phyloP scores from a whole-genome alignment of 2,888 invertebrate species.

The Plagodis pulveraria region DNA sequence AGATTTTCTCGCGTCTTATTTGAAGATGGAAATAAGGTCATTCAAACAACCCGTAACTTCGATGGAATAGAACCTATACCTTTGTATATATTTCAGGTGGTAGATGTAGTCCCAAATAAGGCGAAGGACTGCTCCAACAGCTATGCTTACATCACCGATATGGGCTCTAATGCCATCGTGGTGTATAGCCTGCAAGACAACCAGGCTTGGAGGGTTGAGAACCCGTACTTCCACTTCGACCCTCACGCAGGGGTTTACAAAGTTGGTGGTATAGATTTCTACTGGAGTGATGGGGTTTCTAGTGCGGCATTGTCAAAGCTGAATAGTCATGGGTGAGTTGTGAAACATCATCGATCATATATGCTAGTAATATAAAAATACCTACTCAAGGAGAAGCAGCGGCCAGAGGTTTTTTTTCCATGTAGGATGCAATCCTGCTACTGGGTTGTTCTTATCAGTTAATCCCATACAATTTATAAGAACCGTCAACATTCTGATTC shows the following conservation, averaged over 20 bases:
- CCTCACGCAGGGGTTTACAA: constrained; percentile 89
- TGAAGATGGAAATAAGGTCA: background rate
- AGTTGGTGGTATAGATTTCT: constrained; percentile 90
- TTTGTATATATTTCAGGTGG: constrained; percentile 70
- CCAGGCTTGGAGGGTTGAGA: constrained; percentile 90
- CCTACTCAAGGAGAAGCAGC: no score
- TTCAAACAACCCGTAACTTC: background rate
- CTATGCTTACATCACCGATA: constrained; percentile 90
- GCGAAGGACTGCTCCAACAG: constrained; percentile 82
- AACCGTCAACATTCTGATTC: background rate
- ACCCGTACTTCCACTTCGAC: constrained; percentile 92
- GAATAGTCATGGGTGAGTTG: constrained; percentile 70
- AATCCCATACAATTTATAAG: background rate
- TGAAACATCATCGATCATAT: no score
- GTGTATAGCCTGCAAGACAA: constrained; percentile 88
- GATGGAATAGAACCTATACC: background rate
- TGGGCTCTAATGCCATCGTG: constrained; percentile 89
- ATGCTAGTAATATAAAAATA: no score
- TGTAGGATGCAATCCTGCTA: no score
- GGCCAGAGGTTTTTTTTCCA: no score
- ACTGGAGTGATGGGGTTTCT: constrained; percentile 92
- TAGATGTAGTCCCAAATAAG: constrained; percentile 84
- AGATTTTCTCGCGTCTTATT: background rate
- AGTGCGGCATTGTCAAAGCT: constrained; percentile 86
- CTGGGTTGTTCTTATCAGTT: no score